Conservation (phyloP, 2,888 invertebrate species). For the Prenolepis imparis region DNA sequence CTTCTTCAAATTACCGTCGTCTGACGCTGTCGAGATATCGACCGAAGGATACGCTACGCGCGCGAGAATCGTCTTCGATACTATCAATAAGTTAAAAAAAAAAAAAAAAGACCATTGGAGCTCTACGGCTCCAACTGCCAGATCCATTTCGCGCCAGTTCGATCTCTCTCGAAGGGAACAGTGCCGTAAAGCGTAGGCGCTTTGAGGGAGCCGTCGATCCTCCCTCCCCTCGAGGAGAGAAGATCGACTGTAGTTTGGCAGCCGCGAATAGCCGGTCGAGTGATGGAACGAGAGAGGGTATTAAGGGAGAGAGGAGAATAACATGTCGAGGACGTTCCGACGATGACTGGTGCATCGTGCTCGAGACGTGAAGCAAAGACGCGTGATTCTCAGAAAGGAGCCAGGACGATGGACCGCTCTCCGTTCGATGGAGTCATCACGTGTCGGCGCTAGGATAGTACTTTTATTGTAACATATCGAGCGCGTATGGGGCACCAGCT, state of each 20-base stretch:
- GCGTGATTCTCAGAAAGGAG: conserved; percentile 78
- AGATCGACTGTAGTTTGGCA: conserved; percentile 61
- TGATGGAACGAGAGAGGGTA: conserved; percentile 31
- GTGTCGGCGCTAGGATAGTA: conserved; percentile 79
- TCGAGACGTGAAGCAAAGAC: conserved; percentile 64
- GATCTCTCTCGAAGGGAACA: conserved; percentile 67
- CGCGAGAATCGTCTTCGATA: conserved; percentile 65
- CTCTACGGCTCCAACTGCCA: conserved; percentile 68
- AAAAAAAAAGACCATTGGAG: conserved; percentile 46
- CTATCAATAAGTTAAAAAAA: conserved; percentile 69
- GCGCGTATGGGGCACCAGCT: conserved; percentile 42
- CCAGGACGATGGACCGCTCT: conserved; percentile 63
- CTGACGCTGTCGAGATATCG: conserved; percentile 55
- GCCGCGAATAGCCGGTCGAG: conserved; percentile 50
- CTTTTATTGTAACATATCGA: conserved; percentile 80
- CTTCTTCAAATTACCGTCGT: conserved; percentile 67
- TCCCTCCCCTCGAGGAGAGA: neutral
- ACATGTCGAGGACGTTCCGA: conserved; percentile 77
- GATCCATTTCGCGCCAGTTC: conserved; percentile 75
- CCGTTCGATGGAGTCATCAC: conserved; percentile 81
- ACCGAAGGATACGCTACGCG: conserved; percentile 49
- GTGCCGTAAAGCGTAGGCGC: conserved; percentile 55
- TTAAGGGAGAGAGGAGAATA: conserved; percentile 61
- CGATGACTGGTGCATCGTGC: conserved; percentile 74
- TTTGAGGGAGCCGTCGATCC: conserved; percentile 50